phyloP scores from a whole-genome alignment of 2,113 vertebrate species.

The Natator depressus region DNA sequence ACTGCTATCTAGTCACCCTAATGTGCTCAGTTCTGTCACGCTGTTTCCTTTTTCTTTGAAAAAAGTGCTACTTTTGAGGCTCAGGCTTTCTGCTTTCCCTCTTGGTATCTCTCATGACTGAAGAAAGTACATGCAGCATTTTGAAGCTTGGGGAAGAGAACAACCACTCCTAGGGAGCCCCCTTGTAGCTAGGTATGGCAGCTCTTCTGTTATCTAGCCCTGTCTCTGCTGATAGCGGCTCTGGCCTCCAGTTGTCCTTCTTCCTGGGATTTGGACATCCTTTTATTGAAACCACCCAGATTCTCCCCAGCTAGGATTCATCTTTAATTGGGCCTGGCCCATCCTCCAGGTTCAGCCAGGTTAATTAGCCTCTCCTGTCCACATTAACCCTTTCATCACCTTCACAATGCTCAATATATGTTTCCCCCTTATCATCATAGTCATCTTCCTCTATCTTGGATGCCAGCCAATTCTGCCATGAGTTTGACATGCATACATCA shows the following conservation, averaged over 20 bases:
- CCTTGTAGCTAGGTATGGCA: background rate
- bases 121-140: background rate
- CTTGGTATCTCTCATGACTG: background rate
- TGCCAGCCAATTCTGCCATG: background rate
- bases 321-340: background rate
- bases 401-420: background rate
- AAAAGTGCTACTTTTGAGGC: background rate
- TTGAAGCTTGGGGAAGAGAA: background rate
- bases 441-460: background rate
- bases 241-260: background rate
- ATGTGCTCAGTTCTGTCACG: constrained; percentile 29
- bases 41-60: constrained; percentile 12
- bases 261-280: background rate
- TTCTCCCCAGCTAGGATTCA: background rate
- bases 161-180: background rate
- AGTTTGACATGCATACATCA: background rate
- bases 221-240: background rate
- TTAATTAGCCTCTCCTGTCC: background rate
- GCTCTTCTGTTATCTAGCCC: background rate
- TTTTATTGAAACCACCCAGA: background rate
- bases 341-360: background rate
- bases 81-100: background rate
- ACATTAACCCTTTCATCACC: background rate
- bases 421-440: rapidly evolving
- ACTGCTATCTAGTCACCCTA: background rate